Base-by-base conservation (phyloP, 2,113 vertebrate species). In the Hypanus sabinus region DNA sequence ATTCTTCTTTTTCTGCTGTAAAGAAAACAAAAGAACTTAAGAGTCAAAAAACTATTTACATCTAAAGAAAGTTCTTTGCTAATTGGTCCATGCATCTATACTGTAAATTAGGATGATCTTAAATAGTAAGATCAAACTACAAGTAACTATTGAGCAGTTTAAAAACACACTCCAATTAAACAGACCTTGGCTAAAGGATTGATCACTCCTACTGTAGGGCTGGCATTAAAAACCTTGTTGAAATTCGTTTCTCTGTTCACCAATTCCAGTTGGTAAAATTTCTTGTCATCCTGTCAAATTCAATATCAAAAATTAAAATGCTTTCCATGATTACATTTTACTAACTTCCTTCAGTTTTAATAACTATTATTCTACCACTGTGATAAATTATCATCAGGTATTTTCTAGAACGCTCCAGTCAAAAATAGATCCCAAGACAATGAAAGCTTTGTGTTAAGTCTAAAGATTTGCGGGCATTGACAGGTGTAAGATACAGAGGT, bases 1-100 rank as follows among this genome's bases (percentile, higher is more conserved):
- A 88, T 98, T 99, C 98, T 99, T 99, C 99, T 98, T 98, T 98
- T 99, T 99, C 99, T 99, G 99, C 99, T 99, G 99, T 97, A 98
- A 97, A 98, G 96, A 97, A 97, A 97, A 97, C 71, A 94, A 94
- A 93, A 95, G 94, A 95, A 94, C 94, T 0, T 77, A 96, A 95
- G 96, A 95, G 90, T 95, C 57, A 46, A 94, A 46, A 94, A 94
- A 96, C 16, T 94, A 94, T 83, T 46, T 2, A 80, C 94, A 65
- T 94, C 94, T 81, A 95, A 94, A 94, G 62, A 95, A 96, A 95
- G 94, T 94, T 95, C 95, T 96, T 95, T 95, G 95, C 65, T 70
- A 73, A 77, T 95, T 76, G 57, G 91, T 90, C 79, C 94, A 96
- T 95, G 95, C 94, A 90, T 94, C 93, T 94, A 55, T 90, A 94